Evolutionary conservation across 2,113 vertebrate species (phyloP), one percentile per base, ranked within the genome.

Genomic region (Pseudorasbora parva): DNA sequence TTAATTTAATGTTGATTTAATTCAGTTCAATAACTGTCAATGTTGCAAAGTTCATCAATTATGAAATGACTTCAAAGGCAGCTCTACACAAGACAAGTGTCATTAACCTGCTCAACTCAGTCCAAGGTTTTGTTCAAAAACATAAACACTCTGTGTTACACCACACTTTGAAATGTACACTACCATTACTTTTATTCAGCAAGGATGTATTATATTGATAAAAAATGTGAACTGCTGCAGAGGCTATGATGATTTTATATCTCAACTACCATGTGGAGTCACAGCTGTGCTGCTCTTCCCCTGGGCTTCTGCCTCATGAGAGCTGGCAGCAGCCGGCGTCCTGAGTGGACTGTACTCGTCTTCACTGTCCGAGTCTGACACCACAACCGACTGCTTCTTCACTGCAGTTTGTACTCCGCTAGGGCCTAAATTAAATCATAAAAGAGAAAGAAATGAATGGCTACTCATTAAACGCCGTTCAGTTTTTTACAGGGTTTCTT

Each of bases 331-430:
- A 51, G 89, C 85, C 17, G 66, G 60, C 23, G 91, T 80, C 59
- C 89, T 90, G 17, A 87, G 83, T 78, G 90, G 76, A 85, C 94
- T 84, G 69, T 98, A 97, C 62, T 99, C 98, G 68, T 99, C 97
- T 76, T 99, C 98, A 59, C 97, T 99, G 90, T 99, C 98, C 1
- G 98, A 98, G 90, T 99, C 97, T 1, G 97, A 97, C 68, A 97
- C 93, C 79, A 95, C 95, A 86, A 95, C 92, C 5, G 96, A 94
- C 45, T 94, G 81, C 89, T 96, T 95, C 83, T 96, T 95, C 41
- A 95, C 93, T 79, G 90, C 90, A 56, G 92, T 93, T 9, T 93
- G 96, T 85, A 96, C 95, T 84, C 98, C 98, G 90, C 98, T 99
- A 59, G 98, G 98, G 88, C 98, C 98, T 99, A 87, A 45, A 89